Evolutionary conservation across 2,113 vertebrate species (phyloP).

Genomic region (Gambusia affinis): DNA sequence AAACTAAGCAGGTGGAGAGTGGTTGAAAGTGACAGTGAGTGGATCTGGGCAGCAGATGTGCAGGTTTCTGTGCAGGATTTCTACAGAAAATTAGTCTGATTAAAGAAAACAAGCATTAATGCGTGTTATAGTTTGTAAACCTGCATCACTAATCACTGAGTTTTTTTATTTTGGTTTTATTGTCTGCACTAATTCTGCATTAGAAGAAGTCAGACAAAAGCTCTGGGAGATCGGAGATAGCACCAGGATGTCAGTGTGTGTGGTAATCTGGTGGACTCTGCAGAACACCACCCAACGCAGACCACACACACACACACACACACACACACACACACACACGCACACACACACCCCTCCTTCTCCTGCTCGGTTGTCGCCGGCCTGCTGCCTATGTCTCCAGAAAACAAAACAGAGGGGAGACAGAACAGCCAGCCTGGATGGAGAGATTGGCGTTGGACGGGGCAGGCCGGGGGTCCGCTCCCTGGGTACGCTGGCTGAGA

Average conservation of each 20-base stretch:
- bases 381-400: slow-evolving; percentile 37
- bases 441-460: slow-evolving; percentile 47
- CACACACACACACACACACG: slow-evolving; percentile 13
- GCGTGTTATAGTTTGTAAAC: too few species aligned
- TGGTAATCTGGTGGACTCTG: slow-evolving; percentile 51
- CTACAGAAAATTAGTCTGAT: neutral
- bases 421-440: slow-evolving; percentile 44
- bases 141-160: too few species aligned
- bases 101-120: neutral
- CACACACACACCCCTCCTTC: slow-evolving; percentile 15
- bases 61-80: neutral
- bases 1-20: too few species aligned
- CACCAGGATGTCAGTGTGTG: slow-evolving; percentile 59
- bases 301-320: slow-evolving; percentile 53
- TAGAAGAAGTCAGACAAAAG: neutral
- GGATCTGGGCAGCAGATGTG: neutral
- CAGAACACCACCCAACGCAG: slow-evolving; percentile 59
- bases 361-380: neutral
- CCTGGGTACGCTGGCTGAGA: slow-evolving; percentile 65
- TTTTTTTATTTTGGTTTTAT: neutral
- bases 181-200: slow-evolving; percentile 1
- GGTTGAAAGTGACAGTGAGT: too few species aligned
- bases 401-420: slow-evolving; percentile 62
- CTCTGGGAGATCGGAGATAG: slow-evolving; percentile 28
- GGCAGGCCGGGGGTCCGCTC: slow-evolving; percentile 19